phyloP scores from a whole-genome alignment of 1,140 invertebrate genomes.

The Sycophaga agraensis region DNA sequence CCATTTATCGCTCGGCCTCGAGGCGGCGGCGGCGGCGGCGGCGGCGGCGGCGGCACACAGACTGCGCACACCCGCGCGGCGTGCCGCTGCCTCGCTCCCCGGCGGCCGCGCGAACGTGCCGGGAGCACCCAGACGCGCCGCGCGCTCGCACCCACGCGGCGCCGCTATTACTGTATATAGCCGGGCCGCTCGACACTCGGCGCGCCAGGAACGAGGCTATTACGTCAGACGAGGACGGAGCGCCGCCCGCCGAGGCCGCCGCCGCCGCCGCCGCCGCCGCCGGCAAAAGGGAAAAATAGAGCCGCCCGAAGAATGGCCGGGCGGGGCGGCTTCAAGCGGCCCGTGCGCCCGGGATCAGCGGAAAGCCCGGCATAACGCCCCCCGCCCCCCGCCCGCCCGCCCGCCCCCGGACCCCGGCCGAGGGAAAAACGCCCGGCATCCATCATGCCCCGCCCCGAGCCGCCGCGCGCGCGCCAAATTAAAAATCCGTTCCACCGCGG shows the following conservation, averaged over 20 bases:
- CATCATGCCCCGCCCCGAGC: too few relatives aligned
- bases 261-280: constrained; percentile 32
- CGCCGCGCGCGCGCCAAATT: constrained; percentile 21
- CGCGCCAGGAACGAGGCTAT: constrained; percentile 26
- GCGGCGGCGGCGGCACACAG: neutral
- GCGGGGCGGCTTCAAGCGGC: constrained; percentile 42
- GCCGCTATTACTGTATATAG: constrained; percentile 10
- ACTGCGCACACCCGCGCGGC: constrained; percentile 42
- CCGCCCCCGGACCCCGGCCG: neutral
- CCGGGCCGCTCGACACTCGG: constrained; percentile 11
- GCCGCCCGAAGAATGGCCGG: constrained; percentile 5
- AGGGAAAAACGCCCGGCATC: constrained; percentile 23
- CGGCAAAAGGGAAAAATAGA: constrained; percentile 33
- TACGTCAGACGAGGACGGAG: constrained; percentile 10
- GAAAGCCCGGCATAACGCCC: constrained; percentile 45
- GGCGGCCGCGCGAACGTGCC: constrained; percentile 21
- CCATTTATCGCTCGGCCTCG: constrained; percentile 51
- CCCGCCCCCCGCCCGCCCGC: neutral
- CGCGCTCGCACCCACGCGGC: constrained; percentile 28
- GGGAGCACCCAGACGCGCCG: constrained; percentile 22
- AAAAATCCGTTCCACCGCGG: constrained; percentile 26
- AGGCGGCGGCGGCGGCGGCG: constrained; percentile 37
- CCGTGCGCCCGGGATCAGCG: constrained; percentile 51
- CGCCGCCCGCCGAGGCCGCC: too few relatives aligned
- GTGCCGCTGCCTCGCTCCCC: constrained; percentile 9